phyloP scores from a whole-genome alignment of 2,888 invertebrate genomes.

The Agrochola circellaris region DNA sequence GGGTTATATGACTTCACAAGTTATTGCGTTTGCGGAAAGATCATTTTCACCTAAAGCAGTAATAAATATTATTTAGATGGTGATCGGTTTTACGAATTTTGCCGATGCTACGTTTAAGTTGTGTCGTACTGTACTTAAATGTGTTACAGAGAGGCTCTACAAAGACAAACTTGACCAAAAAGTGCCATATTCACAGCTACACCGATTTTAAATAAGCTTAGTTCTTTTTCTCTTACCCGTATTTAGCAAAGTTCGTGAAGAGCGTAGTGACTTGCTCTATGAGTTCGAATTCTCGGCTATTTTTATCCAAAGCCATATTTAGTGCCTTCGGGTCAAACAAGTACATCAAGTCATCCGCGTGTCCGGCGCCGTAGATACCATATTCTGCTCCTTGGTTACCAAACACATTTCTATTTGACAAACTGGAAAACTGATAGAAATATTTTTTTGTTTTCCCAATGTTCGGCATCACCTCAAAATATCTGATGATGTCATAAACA shows the following conservation, averaged over 20 bases:
- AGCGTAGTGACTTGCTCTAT: slow-evolving; percentile 26
- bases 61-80: no score
- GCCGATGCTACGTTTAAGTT: no score
- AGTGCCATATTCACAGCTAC: no score
- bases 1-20: no score
- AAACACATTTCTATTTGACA: slow-evolving; percentile 30
- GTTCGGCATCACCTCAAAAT: slow-evolving; percentile 6
- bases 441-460: slow-evolving; percentile 14
- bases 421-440: slow-evolving; percentile 31
- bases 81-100: no score
- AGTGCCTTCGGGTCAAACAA: slow-evolving; percentile 25
- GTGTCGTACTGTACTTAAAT: no score
- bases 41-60: no score
- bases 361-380: slow-evolving; percentile 27
- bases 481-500: slow-evolving; percentile 20
- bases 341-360: slow-evolving; percentile 17
- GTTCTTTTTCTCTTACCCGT: slow-evolving; percentile 17
- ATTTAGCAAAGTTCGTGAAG: slow-evolving; percentile 38
- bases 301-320: slow-evolving; percentile 18
- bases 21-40: no score
- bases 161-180: no score
- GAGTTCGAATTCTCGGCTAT: slow-evolving; percentile 20
- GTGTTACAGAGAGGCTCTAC: no score
- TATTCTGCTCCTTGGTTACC: slow-evolving; percentile 21
- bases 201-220: no score